Conservation (phyloP, 2,888 invertebrate genomes). For the Cabera pusaria region DNA sequence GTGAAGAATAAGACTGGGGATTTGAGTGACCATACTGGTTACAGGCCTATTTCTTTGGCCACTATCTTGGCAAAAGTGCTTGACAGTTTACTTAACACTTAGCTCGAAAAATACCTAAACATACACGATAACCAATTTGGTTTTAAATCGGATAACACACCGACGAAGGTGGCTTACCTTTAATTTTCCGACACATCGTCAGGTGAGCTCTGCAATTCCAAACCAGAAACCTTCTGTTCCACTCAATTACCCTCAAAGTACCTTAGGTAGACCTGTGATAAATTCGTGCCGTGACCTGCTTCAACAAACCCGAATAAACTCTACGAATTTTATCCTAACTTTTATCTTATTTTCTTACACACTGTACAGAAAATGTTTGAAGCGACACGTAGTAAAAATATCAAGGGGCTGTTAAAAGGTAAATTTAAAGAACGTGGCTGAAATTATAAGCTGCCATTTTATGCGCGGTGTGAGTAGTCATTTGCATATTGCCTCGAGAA, state of each 20-base stretch:
- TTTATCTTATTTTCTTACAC: constrained; percentile 58
- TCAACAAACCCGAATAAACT: constrained; percentile 60
- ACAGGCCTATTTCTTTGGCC: too few relatives aligned
- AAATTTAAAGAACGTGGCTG: constrained; percentile 71
- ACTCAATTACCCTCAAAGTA: constrained; percentile 60
- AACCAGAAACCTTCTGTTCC: constrained; percentile 52
- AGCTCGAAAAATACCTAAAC: too few relatives aligned
- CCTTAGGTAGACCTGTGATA: constrained; percentile 65
- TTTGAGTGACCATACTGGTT: too few relatives aligned
- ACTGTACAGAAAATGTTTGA: constrained; percentile 56
- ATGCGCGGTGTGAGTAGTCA: constrained; percentile 39
- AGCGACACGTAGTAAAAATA: constrained; percentile 72
- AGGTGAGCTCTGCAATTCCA: constrained; percentile 37
- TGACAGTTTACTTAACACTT: too few relatives aligned
- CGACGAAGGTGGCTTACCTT: too few relatives aligned
- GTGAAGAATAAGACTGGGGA: too few relatives aligned
- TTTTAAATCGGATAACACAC: too few relatives aligned
- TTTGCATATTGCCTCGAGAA: constrained; percentile 54
- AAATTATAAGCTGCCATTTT: constrained; percentile 63
- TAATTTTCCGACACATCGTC: too few relatives aligned
- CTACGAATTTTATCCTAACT: constrained; percentile 56
- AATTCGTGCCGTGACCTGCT: constrained; percentile 69
- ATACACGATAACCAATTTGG: too few relatives aligned
- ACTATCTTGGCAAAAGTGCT: too few relatives aligned
- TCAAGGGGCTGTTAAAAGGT: constrained; percentile 71